Evolutionary conservation across 1,140 invertebrate species (phyloP).

Genomic region (Drosophila rhopaloa): DNA sequence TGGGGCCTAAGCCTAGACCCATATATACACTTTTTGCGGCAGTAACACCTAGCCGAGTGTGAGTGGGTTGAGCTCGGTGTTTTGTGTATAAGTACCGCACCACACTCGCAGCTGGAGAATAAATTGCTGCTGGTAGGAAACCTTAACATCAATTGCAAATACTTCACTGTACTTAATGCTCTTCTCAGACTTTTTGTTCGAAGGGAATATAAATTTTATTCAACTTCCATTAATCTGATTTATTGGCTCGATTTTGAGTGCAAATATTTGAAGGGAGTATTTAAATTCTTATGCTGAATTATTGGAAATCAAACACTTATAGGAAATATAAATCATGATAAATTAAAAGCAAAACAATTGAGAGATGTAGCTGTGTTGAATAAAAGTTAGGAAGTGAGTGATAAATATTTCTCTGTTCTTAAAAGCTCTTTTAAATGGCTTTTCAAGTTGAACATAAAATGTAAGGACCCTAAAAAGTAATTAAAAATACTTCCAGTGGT

Average conservation of each 20-base stretch:
- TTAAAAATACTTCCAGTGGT: neutral
- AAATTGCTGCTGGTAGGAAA: slow-evolving; percentile 37
- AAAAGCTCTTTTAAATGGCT: neutral
- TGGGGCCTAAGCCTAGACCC: slow-evolving; percentile 35
- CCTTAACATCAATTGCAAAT: slow-evolving; percentile 34
- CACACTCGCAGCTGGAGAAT: slow-evolving; percentile 12
- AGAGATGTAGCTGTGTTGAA: no score
- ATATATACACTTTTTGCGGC: slow-evolving; percentile 11
- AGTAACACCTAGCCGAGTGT: slow-evolving; percentile 31
- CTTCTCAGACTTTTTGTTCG: neutral
- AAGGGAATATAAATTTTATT: neutral
- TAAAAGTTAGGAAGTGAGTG: neutral
- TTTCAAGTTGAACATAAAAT: neutral
- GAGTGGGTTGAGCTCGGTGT: slow-evolving; percentile 18
- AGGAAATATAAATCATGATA: neutral
- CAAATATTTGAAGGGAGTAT: slow-evolving; percentile 2
- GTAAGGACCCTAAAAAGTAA: neutral
- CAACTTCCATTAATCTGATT: slow-evolving; percentile 1
- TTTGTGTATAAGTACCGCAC: slow-evolving; percentile 19
- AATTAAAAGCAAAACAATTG: neutral
- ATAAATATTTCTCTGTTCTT: no score
- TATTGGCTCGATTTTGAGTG: slow-evolving; percentile 8
- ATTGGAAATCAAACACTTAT: neutral
- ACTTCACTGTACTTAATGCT: slow-evolving; percentile 13
- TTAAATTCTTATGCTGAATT: neutral